These are phyloP conservation scores for Danionella cerebrum DNA, from an alignment of 2,113 vertebrate species.

Conservation along the genomic window DNA sequence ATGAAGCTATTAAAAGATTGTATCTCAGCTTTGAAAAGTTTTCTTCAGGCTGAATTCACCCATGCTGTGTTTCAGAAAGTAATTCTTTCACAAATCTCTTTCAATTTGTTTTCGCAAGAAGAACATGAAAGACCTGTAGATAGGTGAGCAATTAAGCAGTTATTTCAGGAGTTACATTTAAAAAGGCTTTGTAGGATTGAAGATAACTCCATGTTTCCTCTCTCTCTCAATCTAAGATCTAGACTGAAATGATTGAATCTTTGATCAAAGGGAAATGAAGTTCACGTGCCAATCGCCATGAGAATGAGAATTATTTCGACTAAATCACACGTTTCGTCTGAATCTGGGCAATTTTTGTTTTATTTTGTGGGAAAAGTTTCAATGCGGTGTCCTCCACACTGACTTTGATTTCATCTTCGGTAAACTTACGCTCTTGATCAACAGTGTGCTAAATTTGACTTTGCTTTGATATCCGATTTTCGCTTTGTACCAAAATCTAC, in stretches of 20 bases:
- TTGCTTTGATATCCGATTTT: slow-evolving; percentile 1
- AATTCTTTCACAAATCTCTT: slow-evolving; percentile 23
- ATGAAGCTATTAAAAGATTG: neutral
- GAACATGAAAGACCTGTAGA: slow-evolving; percentile 57
- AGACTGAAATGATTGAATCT: slow-evolving; percentile 41
- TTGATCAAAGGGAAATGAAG: slow-evolving; percentile 45
- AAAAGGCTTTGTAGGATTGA: slow-evolving; percentile 42
- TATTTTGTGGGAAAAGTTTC: neutral
- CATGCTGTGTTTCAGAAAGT: neutral
- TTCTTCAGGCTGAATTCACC: neutral
- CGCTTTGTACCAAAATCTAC: neutral
- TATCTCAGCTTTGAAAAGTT: neutral
- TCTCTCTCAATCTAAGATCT: slow-evolving; percentile 45
- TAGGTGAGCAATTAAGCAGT: slow-evolving; percentile 59
- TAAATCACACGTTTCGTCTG: slow-evolving; percentile 18
- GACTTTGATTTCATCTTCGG: neutral
- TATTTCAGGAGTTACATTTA: slow-evolving; percentile 62
- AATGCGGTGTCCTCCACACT: neutral
- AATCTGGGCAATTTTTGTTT: slow-evolving; percentile 32
- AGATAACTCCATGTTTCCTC: slow-evolving; percentile 47
- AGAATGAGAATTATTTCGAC: neutral
- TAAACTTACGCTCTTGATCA: neutral
- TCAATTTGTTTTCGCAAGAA: slow-evolving; percentile 41
- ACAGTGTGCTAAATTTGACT: neutral
- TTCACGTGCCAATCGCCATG: slow-evolving; percentile 37